These are phyloP conservation scores for Eupleurogrammus muticus DNA, from an alignment of 2,797 vertebrate species.

Conservation along the genomic window DNA sequence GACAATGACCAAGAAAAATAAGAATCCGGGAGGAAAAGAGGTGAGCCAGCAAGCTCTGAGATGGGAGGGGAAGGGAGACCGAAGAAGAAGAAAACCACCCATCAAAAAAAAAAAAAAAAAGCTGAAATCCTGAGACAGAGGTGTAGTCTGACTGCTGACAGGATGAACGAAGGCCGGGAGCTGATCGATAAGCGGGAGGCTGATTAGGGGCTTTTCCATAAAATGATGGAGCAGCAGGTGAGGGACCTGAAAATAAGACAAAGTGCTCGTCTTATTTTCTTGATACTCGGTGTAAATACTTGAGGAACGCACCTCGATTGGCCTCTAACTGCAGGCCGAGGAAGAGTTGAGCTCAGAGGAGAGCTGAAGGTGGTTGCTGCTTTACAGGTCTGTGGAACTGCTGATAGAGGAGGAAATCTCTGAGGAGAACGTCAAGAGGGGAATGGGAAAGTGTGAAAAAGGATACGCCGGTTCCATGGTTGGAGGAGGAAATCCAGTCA, in stretches of 20 bases:
- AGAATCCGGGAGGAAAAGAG: background rate
- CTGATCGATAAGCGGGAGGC: conserved; percentile 5
- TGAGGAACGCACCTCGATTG: background rate
- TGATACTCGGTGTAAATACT: too few relatives aligned
- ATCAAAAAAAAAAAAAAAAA: too few relatives aligned
- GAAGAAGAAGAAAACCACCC: background rate
- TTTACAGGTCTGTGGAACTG: background rate
- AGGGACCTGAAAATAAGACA: background rate
- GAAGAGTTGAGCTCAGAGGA: background rate
- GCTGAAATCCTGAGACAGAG: background rate
- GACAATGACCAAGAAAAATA: background rate
- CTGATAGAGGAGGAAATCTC: background rate
- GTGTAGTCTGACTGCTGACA: background rate
- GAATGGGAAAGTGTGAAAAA: background rate
- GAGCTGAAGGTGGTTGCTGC: background rate
- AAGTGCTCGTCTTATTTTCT: too few relatives aligned
- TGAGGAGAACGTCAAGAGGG: background rate
- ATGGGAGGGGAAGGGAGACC: conserved; percentile 5
- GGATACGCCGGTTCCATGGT: background rate
- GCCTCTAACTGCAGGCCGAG: background rate
- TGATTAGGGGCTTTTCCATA: conserved; percentile 13
- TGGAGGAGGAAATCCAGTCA: background rate
- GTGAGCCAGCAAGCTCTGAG: background rate
- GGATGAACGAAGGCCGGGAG: conserved; percentile 1
- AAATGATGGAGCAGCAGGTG: background rate